phyloP scores from a whole-genome alignment of 2,888 invertebrate species.

The Perdita meconis region DNA sequence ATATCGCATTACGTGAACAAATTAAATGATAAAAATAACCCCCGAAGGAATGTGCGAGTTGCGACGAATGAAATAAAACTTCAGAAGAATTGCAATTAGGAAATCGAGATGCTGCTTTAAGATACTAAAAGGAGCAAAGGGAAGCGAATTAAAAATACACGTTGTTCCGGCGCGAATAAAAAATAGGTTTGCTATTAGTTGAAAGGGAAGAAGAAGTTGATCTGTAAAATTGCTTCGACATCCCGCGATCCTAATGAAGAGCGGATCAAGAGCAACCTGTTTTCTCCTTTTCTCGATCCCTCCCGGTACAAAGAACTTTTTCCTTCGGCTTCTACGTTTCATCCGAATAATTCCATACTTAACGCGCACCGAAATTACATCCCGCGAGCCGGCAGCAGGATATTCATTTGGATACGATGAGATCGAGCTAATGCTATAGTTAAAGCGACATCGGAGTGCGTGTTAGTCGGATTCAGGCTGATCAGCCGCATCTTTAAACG shows the following conservation, averaged over 20 bases:
- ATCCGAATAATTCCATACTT: constrained; percentile 17
- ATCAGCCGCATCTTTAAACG: constrained; percentile 22
- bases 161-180: not conserved
- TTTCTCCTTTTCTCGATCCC: not conserved
- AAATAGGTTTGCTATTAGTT: no score
- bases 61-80: not conserved
- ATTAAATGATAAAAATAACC: not conserved
- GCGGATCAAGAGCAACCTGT: not conserved
- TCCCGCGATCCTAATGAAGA: not conserved
- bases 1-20: no score
- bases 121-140: not conserved
- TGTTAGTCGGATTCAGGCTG: constrained; percentile 45
- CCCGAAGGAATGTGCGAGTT: not conserved
- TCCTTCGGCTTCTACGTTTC: constrained; percentile 30
- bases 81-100: not conserved
- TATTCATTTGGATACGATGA: constrained; percentile 51
- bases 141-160: not conserved
- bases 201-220: no score
- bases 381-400: constrained; percentile 11
- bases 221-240: no score
- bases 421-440: constrained; percentile 48
- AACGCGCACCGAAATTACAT: constrained; percentile 42
- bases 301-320: not conserved
- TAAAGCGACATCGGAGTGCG: constrained; percentile 43
- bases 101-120: not conserved